A percentile compares a stretch with the other conserved stretches of the same genome.
Conservation (phyloP, 2,797 vertebrate genomes). For the Euphonia xanthogaster region DNA sequence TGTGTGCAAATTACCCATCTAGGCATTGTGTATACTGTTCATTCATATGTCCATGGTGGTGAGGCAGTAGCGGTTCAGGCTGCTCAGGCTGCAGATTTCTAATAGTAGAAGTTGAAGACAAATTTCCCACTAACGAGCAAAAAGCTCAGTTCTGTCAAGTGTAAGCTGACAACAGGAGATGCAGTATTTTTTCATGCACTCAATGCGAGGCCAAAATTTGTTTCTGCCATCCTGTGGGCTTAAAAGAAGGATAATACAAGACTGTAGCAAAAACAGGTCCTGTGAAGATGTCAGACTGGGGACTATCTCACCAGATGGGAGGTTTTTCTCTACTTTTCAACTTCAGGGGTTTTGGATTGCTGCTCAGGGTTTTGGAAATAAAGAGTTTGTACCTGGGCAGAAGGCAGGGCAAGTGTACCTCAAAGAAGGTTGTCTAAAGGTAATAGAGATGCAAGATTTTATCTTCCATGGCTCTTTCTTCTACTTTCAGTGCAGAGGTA, state of each 20-base stretch:
- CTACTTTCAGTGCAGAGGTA: not conserved
- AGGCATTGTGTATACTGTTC: not conserved
- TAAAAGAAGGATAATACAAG: not conserved
- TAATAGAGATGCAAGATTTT: not conserved
- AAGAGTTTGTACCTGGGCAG: not conserved
- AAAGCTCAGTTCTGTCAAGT: not conserved
- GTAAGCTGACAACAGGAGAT: not conserved
- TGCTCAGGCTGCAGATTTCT: not conserved
- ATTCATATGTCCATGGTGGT: not conserved
- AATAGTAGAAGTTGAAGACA: not conserved
- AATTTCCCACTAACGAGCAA: not conserved
- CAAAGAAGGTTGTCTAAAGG: not conserved
- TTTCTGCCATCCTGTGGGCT: not conserved
- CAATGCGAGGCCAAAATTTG: not conserved
- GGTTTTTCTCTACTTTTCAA: not conserved
- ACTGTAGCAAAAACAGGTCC: not conserved
- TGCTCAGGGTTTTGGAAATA: not conserved
- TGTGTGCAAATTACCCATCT: not conserved
- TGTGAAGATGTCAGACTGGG: not conserved
- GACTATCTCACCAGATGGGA: not conserved
- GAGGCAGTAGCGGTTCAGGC: not conserved
- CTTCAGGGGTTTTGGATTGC: not conserved
- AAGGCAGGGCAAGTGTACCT: not conserved
- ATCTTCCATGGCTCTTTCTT: not conserved
- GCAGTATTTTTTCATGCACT: not conserved